Base-by-base conservation (phyloP, 2,113 vertebrate species). In the Eidolon helvum region DNA sequence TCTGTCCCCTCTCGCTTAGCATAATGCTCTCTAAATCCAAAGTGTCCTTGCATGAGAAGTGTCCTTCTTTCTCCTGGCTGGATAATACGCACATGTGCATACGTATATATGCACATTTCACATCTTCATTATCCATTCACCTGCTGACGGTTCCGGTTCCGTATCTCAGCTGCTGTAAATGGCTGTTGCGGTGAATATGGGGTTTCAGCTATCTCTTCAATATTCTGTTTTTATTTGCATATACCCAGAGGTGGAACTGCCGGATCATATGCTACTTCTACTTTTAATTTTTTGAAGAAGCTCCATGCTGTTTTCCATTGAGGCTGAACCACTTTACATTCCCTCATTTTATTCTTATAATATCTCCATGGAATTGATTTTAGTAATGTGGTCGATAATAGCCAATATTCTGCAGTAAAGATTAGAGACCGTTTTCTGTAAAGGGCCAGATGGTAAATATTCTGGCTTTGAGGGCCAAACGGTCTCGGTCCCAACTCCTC, bases 91-190 rank as follows among this genome's bases (percentile, higher is more conserved):
- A 50, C 50, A 50, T 50, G 15, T 16, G 50, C 50, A 50, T 15
- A 50, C 48, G 48, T 7, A 21, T 12, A 0, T 30, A 4, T 19
- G 2, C 2, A 33, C 15, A 21, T 8, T 16, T 8, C 38, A 12
- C 18, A 30, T 2, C 26, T 0, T 21, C 38, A 43, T 21, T 12
- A 8, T 19, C 57, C 40, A 1, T 43, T 19, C 55, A 19, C 40
- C 16, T 33, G 38, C 7, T 10, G 38, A 61, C n/a, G n/a, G n/a
- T n/a, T n/a, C n/a, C 1, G 24, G 3, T 10, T 19, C 16, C 55
- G 12, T 4, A 15, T 18, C 55, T 33, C 43, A 26, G 26, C 57
- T 43, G 3, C 16, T 19, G 16, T 33, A 38, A 61, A 63, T 12
- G 16, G 5, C n/a, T 5, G 57, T 26, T 33, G 18, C 38, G 1